Evolutionary conservation across 23 tunicate species (phyloP).

Genomic region (Ascidia mentula): DNA sequence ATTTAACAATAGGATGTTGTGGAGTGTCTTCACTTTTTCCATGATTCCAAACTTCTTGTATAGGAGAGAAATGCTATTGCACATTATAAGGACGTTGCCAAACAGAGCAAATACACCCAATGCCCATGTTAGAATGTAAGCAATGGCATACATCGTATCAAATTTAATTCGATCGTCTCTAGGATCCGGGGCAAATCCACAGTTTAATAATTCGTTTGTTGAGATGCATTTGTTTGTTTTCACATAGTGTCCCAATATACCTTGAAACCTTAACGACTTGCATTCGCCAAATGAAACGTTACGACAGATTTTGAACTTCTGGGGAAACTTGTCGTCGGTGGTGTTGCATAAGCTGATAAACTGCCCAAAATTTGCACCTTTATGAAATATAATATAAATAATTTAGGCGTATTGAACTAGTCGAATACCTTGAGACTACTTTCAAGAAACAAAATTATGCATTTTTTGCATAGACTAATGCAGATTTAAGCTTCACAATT

Average conservation of each 20-base stretch:
- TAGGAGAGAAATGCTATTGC: background rate
- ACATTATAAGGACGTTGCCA: background rate
- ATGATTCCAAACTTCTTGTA: background rate
- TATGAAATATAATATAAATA: too few relatives aligned
- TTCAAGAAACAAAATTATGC: too few relatives aligned
- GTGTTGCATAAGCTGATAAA: background rate
- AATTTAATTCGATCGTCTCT: background rate
- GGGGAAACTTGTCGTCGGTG: background rate
- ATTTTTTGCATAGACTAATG: too few relatives aligned
- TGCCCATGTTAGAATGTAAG: background rate
- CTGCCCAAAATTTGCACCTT: background rate
- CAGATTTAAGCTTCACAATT: too few relatives aligned
- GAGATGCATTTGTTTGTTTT: background rate
- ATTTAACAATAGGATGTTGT: background rate
- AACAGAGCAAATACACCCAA: background rate
- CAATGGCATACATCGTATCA: background rate
- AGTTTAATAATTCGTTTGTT: background rate
- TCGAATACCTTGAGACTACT: too few relatives aligned
- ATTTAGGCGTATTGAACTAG: too few relatives aligned
- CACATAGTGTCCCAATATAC: background rate
- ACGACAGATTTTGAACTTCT: background rate
- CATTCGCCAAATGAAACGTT: background rate
- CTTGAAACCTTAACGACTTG: background rate
- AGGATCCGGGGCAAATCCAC: background rate
- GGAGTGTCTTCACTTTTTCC: background rate